A percentile compares a stretch with the other conserved stretches of the same genome.
These are phyloP conservation scores for Manduca sexta DNA, from an alignment of 1,140 invertebrate genomes.

Conservation along the genomic window DNA sequence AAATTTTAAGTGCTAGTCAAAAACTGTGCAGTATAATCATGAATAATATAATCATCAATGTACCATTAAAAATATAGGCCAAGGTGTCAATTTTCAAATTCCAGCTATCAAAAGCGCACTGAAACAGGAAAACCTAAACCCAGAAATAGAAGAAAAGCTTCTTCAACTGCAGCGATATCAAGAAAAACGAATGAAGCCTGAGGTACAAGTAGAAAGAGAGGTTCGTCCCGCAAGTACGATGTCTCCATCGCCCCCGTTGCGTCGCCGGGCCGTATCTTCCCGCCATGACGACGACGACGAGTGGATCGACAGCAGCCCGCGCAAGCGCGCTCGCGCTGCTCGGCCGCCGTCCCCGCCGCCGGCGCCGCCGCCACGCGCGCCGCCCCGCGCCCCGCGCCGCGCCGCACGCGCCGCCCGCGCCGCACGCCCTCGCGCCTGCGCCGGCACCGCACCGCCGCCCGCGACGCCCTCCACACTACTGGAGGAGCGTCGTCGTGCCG, in stretches of 20 bases:
- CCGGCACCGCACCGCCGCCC: conserved; percentile 5
- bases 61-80: background rate
- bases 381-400: conserved; percentile 7
- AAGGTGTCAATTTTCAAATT: conserved; percentile 1
- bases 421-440: conserved; percentile 8
- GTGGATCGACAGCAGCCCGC: conserved; percentile 65
- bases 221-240: conserved; percentile 23
- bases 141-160: conserved; percentile 94
- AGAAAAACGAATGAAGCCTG: conserved; percentile 83
- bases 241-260: conserved; percentile 34
- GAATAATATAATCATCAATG: background rate
- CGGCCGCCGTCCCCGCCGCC: conserved; percentile 26
- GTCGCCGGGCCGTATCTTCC: conserved; percentile 48
- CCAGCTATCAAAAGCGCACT: conserved; percentile 87
- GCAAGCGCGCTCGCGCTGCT: conserved; percentile 26
- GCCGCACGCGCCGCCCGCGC: conserved; percentile 7
- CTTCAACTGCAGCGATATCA: conserved; percentile 91
- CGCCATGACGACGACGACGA: conserved; percentile 65
- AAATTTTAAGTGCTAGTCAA: too few relatives aligned
- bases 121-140: conserved; percentile 90
- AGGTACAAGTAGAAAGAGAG: conserved; percentile 46
- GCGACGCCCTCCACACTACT: conserved; percentile 7
- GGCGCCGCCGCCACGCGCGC: conserved; percentile 13
- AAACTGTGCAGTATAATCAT: too few relatives aligned
- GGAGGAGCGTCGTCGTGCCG: conserved; percentile 57